Conservation (phyloP, 2,888 invertebrate genomes). For the Polyploca ridens region DNA sequence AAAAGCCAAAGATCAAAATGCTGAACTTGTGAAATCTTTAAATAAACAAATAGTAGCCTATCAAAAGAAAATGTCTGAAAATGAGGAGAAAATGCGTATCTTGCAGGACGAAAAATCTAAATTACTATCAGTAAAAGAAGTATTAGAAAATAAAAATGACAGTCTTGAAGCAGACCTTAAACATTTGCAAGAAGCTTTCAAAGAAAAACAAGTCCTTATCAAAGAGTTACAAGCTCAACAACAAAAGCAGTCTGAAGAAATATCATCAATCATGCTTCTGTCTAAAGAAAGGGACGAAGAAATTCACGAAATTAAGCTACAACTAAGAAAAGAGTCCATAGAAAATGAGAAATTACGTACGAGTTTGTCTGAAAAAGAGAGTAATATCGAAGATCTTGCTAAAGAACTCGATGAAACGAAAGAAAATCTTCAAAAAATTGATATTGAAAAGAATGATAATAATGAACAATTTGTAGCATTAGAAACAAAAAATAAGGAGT, state of each 20-base stretch:
- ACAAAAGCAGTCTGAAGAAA: slow-evolving; percentile 77
- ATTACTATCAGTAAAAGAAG: slow-evolving; percentile 60
- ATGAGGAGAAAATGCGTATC: slow-evolving; percentile 65
- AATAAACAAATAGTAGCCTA: slow-evolving; percentile 80
- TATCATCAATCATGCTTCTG: slow-evolving; percentile 70
- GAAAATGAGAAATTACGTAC: slow-evolving; percentile 86
- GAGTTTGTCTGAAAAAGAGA: slow-evolving; percentile 82
- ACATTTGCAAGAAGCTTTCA: slow-evolving; percentile 69
- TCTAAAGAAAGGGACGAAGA: slow-evolving; percentile 83
- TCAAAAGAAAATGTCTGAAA: slow-evolving; percentile 70
- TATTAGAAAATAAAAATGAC: slow-evolving; percentile 61
- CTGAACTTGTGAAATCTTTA: slow-evolving; percentile 78
- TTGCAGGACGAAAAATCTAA: slow-evolving; percentile 78
- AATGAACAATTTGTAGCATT: slow-evolving; percentile 64
- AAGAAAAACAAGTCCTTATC: slow-evolving; percentile 74
- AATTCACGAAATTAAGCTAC: slow-evolving; percentile 81
- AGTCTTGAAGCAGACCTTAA: slow-evolving; percentile 65
- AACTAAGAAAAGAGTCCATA: slow-evolving; percentile 85
- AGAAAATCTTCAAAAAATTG: slow-evolving; percentile 63
- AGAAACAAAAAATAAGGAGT: slow-evolving; percentile 87
- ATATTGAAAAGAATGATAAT: slow-evolving; percentile 71
- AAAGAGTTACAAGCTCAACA: slow-evolving; percentile 75
- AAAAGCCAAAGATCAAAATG: slow-evolving; percentile 78
- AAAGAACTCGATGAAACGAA: slow-evolving; percentile 73
- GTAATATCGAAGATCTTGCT: slow-evolving; percentile 72